phyloP scores from a whole-genome alignment of 2,888 invertebrate genomes.

The Podabrus alpinus region DNA sequence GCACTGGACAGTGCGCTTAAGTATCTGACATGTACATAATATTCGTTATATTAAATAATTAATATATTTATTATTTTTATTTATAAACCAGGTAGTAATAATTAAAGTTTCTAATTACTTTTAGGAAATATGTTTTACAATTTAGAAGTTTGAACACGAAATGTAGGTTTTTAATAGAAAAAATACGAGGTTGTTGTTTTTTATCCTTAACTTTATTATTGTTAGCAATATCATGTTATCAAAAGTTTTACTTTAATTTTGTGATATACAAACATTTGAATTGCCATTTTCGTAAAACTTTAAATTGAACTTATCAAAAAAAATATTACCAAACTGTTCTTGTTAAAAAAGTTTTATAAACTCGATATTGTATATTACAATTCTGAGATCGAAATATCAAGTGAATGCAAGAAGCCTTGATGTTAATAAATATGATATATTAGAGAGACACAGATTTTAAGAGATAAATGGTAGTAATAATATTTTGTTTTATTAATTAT shows the following conservation, averaged over 20 bases:
- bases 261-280: neutral
- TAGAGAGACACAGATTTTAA: conserved; percentile 4
- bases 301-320: neutral
- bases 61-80: neutral
- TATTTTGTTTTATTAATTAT: conserved; percentile 26
- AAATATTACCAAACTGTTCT: neutral
- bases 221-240: neutral
- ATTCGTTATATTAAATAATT: no score
- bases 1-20: no score
- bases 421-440: neutral
- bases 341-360: neutral
- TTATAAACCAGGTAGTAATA: neutral
- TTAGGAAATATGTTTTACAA: neutral
- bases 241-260: neutral
- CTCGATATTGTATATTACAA: neutral
- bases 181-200: neutral
- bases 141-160: neutral
- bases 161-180: neutral
- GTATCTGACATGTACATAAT: no score
- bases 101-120: neutral
- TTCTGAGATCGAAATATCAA: neutral
- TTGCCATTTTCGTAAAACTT: neutral
- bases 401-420: neutral
- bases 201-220: neutral
- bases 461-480: conserved; percentile 16